Evolutionary conservation across 2,888 invertebrate species (phyloP).

Genomic region (Andrena fulva): DNA sequence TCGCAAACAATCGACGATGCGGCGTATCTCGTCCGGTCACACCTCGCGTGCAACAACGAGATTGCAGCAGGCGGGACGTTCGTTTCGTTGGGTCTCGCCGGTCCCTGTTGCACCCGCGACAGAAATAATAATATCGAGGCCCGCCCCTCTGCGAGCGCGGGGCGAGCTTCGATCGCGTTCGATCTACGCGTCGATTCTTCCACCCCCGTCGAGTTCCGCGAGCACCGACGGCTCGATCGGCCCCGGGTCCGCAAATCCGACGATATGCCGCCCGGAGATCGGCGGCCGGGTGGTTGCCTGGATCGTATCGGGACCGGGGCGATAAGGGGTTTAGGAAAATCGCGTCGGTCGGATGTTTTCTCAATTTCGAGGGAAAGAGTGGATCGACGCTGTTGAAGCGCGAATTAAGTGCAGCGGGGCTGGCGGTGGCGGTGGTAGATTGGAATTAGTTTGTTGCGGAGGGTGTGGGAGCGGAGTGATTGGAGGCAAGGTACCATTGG

Average conservation of each 20-base stretch:
- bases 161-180: not conserved
- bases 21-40: slow-evolving; percentile 76
- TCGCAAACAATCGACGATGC: slow-evolving; percentile 76
- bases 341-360: slow-evolving; percentile 43
- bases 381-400: not conserved
- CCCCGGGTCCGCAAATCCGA: slow-evolving; percentile 9
- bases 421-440: not conserved
- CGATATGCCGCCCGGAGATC: slow-evolving; percentile 13
- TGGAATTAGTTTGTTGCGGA: not conserved
- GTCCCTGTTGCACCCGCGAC: slow-evolving; percentile 26
- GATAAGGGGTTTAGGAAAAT: slow-evolving; percentile 50
- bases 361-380: slow-evolving; percentile 43
- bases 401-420: slow-evolving; percentile 19
- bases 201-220: not conserved
- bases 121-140: slow-evolving; percentile 62
- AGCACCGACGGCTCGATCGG: slow-evolving; percentile 1
- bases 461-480: not conserved
- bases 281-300: not conserved
- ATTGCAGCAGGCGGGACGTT: slow-evolving; percentile 65
- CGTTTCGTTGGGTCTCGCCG: slow-evolving; percentile 22
- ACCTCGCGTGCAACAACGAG: slow-evolving; percentile 76
- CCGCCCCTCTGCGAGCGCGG: not conserved
- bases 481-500: not conserved
- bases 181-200: not conserved
- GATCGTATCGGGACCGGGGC: slow-evolving; percentile 25